Conservation (phyloP, 2,113 vertebrate species). For the Microtus pennsylvanicus region DNA sequence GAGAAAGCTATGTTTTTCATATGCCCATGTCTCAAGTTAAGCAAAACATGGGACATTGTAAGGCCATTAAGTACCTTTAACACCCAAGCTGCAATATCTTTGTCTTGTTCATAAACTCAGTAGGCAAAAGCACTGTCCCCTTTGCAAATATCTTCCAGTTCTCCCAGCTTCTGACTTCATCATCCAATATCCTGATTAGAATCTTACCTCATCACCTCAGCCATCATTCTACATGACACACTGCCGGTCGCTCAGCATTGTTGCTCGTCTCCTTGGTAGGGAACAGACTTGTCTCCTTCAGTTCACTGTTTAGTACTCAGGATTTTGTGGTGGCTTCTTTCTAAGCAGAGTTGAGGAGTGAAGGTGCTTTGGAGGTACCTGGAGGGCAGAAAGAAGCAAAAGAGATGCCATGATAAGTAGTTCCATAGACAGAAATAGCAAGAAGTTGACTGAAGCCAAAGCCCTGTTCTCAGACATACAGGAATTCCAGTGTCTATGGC, state of each 20-base stretch:
- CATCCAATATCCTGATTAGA: neutral
- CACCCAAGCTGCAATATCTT: neutral
- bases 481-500: neutral
- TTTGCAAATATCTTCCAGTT: neutral
- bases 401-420: too few relatives aligned
- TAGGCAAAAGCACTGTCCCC: neutral
- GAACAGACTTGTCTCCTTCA: neutral
- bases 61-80: neutral
- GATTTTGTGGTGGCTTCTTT: neutral
- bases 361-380: too few relatives aligned
- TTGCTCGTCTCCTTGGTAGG: neutral
- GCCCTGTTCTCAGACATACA: neutral
- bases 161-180: neutral
- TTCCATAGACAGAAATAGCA: neutral
- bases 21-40: rapidly evolving
- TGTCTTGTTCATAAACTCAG: rapidly evolving
- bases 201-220: neutral
- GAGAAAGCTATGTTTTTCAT: neutral
- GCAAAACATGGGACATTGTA: neutral
- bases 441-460: rapidly evolving
- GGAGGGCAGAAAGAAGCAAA: neutral
- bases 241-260: too few relatives aligned
- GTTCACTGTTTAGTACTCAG: neutral
- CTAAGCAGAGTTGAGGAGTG: neutral
- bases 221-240: neutral